Base-by-base conservation (phyloP, 2,113 vertebrate genomes). In the Misgurnus anguillicaudatus region DNA sequence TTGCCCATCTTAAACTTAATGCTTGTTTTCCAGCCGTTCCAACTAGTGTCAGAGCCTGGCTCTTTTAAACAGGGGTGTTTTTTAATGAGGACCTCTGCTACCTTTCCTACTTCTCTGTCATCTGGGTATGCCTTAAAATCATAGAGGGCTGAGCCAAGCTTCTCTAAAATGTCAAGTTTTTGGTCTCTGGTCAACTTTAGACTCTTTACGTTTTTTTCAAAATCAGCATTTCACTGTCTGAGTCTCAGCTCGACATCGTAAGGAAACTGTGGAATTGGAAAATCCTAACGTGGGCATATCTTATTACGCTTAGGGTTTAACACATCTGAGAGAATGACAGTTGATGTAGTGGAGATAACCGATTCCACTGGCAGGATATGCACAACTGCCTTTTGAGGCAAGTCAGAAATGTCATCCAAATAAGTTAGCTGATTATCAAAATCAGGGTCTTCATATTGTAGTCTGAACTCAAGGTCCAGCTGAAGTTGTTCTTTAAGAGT, bases 41-140 rank as follows among this genome's bases (percentile, higher is more conserved):
- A 86, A 0, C 85, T 78, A 36, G 36, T 82, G 1, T 81, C 63
- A 75, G 80, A 85, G 69, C 78, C 85, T 48, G 17, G 41, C 47
- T 53, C 67, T 36, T 53, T 53, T 10, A 70, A 36, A 51, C 67
- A 53, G 14, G 47, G 67, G 21, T 77, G 62, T 17, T 79, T 80
- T 36, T 8, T 71, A 77, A 85, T 67, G 74, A 86, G 79, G 38
- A 82, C 82, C 24, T 86, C 73, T 57, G 78, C 78, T 42, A 36
- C 79, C 42, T 45, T 36, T 82, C 38, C 75, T 0, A 81, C 73
- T 5, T 84, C 68, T 80, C 66, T 80, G n/a, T 81, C 70, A 64
- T 78, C 82, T 53, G 84, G 73, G 77, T 82, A 87, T 60, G 78
- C 83, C 62, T 87, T 86, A 10, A 88, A 87, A 11, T 75, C 51